Evolutionary conservation across 2,888 invertebrate species (phyloP).

Genomic region (Seira musarum): DNA sequence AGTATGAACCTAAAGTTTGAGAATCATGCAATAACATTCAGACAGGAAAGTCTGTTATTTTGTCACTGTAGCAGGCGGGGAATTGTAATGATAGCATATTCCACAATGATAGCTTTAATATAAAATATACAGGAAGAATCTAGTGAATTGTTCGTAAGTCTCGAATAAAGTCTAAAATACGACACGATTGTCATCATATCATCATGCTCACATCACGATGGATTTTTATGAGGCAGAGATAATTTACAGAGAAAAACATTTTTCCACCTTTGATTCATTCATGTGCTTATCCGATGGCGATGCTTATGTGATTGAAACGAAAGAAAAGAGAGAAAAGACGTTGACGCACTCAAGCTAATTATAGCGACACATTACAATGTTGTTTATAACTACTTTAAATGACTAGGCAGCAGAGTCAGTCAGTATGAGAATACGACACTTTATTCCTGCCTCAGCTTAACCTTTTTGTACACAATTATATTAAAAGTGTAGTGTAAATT

Average conservation of each 20-base stretch:
- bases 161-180: not conserved
- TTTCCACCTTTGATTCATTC: slow-evolving; percentile 3
- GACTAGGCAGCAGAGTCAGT: too few relatives aligned
- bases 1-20: not conserved
- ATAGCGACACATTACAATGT: too few relatives aligned
- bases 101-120: not conserved
- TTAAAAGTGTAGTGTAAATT: too few relatives aligned
- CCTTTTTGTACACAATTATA: too few relatives aligned
- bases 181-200: not conserved
- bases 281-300: too few relatives aligned
- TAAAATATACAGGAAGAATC: not conserved
- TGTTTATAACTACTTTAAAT: too few relatives aligned
- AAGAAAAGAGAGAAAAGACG: too few relatives aligned
- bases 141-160: not conserved
- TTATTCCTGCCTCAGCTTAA: too few relatives aligned
- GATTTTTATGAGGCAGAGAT: not conserved
- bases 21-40: too few relatives aligned
- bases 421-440: too few relatives aligned
- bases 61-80: not conserved
- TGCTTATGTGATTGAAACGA: too few relatives aligned
- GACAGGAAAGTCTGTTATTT: not conserved
- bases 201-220: slow-evolving; percentile 9
- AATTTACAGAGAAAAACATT: slow-evolving; percentile 11
- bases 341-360: too few relatives aligned
- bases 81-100: not conserved